Evolutionary conservation across 2,888 invertebrate genomes (phyloP).

Genomic region (Poecilus cupreus): DNA sequence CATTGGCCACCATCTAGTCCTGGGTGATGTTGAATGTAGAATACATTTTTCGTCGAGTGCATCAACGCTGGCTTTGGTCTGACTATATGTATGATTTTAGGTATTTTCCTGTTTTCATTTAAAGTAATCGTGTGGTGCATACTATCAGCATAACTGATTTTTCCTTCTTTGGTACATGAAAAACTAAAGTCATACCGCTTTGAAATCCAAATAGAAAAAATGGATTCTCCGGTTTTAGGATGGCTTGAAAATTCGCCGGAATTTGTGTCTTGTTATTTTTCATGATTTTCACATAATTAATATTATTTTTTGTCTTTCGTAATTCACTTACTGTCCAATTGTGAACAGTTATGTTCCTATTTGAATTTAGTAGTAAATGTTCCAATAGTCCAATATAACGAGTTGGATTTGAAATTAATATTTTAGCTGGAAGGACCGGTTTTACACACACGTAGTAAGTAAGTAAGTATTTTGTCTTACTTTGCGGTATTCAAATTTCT

Average conservation of each 20-base stretch:
- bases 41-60: background rate
- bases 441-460: too few species aligned
- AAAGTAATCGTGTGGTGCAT: slow-evolving; percentile 5
- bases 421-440: background rate
- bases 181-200: slow-evolving; percentile 4
- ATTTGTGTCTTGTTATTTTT: slow-evolving; percentile 5
- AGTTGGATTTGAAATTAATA: slow-evolving; percentile 51
- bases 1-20: background rate
- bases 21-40: background rate
- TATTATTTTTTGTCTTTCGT: slow-evolving; percentile 45
- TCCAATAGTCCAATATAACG: slow-evolving; percentile 51
- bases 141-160: background rate
- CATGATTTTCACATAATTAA: background rate
- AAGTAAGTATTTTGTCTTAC: too few species aligned
- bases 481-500: too few species aligned
- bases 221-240: background rate
- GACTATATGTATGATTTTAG: slow-evolving; percentile 7
- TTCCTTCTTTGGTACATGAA: background rate
- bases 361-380: slow-evolving; percentile 34
- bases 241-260: background rate
- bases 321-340: slow-evolving; percentile 54
- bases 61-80: slow-evolving; percentile 6
- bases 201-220: background rate
- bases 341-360: background rate
- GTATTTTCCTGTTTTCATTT: background rate